Conservation (phyloP, 2,797 vertebrate genomes). For the Epinephelus malabaricus region DNA sequence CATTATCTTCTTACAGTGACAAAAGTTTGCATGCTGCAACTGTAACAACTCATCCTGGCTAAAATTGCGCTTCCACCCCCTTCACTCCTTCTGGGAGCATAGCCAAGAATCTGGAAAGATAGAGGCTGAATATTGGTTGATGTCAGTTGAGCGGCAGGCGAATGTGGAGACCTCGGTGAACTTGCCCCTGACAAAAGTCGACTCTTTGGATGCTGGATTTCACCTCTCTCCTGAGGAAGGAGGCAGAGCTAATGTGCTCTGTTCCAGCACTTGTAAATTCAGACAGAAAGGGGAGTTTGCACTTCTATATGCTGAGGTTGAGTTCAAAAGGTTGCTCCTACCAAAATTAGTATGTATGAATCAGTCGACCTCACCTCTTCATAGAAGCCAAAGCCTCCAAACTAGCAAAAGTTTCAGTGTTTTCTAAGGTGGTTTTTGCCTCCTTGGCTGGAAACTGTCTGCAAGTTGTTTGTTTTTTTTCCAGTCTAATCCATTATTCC, state of each 20-base stretch:
- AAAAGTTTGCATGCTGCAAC: conserved; percentile 3
- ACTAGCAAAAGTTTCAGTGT: not conserved
- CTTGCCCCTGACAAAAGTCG: not conserved
- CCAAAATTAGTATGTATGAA: not conserved
- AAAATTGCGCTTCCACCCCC: conserved; percentile 2
- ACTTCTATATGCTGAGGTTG: not conserved
- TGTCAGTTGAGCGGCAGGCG: not conserved
- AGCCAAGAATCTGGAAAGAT: conserved; percentile 28
- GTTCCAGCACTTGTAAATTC: conserved; percentile 1
- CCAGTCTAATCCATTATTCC: not conserved
- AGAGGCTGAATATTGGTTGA: conserved; percentile 16
- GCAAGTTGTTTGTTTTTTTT: not conserved
- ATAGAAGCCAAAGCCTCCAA: not conserved
- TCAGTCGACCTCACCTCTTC: not conserved
- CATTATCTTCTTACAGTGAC: not conserved
- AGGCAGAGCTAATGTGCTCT: conserved; percentile 1
- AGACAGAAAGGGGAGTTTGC: conserved; percentile 1
- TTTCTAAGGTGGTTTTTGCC: not conserved
- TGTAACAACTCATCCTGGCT: conserved; percentile 6
- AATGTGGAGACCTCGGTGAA: not conserved
- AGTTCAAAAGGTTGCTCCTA: not conserved
- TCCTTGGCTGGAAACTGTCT: not conserved
- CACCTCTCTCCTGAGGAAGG: conserved; percentile 14
- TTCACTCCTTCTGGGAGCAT: conserved; percentile 24
- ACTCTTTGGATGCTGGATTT: conserved; percentile 19